Percentiles rank a stretch among this genome's conserved stretches.
Conservation (phyloP, 1,140 invertebrate species). For the Lucilia sericata region DNA sequence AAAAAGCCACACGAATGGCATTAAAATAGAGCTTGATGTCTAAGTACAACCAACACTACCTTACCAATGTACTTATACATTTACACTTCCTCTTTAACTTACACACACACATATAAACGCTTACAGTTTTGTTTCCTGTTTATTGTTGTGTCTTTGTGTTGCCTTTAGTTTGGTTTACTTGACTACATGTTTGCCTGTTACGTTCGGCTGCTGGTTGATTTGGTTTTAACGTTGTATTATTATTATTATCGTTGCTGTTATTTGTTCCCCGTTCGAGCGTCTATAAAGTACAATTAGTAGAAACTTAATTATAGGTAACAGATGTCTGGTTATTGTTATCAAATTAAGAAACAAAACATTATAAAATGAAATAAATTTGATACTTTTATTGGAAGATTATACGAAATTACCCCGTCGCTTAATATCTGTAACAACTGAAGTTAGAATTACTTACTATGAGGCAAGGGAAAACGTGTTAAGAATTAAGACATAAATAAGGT, state of each 20-base stretch:
- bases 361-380: conserved; percentile 9
- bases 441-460: not conserved
- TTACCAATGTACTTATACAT: not conserved
- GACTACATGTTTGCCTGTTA: not conserved
- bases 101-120: not conserved
- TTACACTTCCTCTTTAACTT: not conserved
- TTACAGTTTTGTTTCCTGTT: not conserved
- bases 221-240: not conserved
- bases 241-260: too few relatives aligned
- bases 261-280: not conserved
- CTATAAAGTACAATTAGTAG: conserved; percentile 37
- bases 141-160: not conserved
- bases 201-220: not conserved
- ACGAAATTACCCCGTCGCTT: not conserved
- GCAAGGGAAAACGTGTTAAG: not conserved
- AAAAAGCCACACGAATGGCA: conserved; percentile 39
- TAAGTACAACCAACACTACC: conserved; percentile 2
- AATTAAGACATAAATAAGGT: not conserved
- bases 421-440: not conserved
- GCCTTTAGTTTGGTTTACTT: not conserved
- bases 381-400: conserved; percentile 37
- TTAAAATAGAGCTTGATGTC: conserved; percentile 16
- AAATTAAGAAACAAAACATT: conserved; percentile 39
- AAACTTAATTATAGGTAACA: conserved; percentile 43
- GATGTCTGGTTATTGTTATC: conserved; percentile 42